These are phyloP conservation scores for Neoseiulus cucumeris DNA, from an alignment of 1,140 invertebrate species.

Conservation along the genomic window DNA sequence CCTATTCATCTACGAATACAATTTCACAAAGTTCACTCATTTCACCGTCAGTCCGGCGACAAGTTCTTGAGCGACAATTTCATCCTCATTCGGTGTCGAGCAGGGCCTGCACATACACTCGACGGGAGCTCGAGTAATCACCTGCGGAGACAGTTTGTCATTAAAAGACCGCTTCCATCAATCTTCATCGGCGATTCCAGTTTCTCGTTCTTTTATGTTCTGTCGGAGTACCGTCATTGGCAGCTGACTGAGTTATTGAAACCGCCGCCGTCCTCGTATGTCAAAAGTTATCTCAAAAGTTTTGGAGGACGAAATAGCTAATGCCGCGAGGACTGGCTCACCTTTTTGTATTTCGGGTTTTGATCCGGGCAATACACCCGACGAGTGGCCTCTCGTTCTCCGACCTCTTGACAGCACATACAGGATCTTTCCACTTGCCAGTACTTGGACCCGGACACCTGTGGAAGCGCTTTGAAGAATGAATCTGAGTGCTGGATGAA, in stretches of 20 bases:
- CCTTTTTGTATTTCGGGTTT: slow-evolving; percentile 63
- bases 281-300: too few species aligned
- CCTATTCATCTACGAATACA: too few species aligned
- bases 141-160: slow-evolving; percentile 34
- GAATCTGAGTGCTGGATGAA: too few species aligned
- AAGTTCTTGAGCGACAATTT: slow-evolving; percentile 6
- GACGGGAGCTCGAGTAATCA: slow-evolving; percentile 66
- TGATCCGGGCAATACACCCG: slow-evolving; percentile 70
- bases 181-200: too few species aligned
- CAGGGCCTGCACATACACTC: slow-evolving; percentile 86
- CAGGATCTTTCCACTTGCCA: slow-evolving; percentile 88
- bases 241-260: too few species aligned
- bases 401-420: slow-evolving; percentile 82
- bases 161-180: too few species aligned
- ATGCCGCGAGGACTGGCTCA: slow-evolving; percentile 24
- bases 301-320: background rate
- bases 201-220: too few species aligned
- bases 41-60: background rate
- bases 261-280: too few species aligned
- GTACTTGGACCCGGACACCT: slow-evolving; percentile 86
- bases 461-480: background rate
- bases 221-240: too few species aligned
- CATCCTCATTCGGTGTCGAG: slow-evolving; percentile 32
- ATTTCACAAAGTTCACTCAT: background rate
- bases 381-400: slow-evolving; percentile 68